Conservation (phyloP, 2,797 vertebrate genomes). For the Rhinella marina region DNA sequence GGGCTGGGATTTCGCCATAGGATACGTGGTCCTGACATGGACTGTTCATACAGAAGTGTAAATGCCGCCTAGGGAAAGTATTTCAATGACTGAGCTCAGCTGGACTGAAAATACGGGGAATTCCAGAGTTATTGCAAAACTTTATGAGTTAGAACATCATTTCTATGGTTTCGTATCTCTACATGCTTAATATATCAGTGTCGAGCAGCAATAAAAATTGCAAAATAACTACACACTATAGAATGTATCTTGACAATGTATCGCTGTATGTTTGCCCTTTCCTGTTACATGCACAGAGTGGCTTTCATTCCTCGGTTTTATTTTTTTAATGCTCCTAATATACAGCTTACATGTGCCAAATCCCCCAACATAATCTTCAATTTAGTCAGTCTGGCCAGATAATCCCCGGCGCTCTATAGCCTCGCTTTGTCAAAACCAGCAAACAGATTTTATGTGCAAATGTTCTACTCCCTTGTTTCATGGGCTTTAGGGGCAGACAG, state of each 20-base stretch:
- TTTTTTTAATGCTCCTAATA: slow-evolving; percentile 40
- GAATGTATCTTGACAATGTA: background rate
- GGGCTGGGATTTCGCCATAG: background rate
- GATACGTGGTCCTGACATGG: background rate
- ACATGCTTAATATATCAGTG: background rate
- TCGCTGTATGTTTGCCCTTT: background rate
- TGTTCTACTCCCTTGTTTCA: background rate
- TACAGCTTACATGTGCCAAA: slow-evolving; percentile 42
- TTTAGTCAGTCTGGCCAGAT: slow-evolving; percentile 42
- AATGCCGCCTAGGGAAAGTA: background rate
- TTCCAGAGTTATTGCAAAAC: slow-evolving; percentile 21
- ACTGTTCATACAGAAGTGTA: background rate
- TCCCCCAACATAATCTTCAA: slow-evolving; percentile 53
- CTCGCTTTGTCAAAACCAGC: slow-evolving; percentile 7
- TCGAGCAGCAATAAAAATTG: background rate
- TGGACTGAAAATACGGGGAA: background rate
- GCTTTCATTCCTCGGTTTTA: slow-evolving; percentile 18
- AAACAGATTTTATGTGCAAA: slow-evolving; percentile 34
- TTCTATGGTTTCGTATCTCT: background rate
- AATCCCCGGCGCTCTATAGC: slow-evolving; percentile 43
- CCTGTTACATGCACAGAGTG: background rate
- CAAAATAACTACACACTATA: background rate
- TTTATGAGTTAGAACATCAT: background rate
- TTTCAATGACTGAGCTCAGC: background rate
- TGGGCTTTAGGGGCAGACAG: background rate